phyloP scores from a whole-genome alignment of 2,888 invertebrate species.

The Argyra leucocephala region DNA sequence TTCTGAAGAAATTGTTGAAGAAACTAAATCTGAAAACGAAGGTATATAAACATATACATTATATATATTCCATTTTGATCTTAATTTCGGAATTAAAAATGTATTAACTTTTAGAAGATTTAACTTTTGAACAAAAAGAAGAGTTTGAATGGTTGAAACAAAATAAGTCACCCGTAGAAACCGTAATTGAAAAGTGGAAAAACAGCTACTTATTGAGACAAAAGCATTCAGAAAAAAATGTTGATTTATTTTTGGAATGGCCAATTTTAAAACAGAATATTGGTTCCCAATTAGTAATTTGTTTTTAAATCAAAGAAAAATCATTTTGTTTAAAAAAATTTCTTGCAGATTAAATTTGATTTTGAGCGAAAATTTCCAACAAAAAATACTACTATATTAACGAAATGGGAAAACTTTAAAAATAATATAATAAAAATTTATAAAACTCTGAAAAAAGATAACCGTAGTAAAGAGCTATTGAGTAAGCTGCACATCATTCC shows the following conservation, averaged over 20 bases:
- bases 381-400: not conserved
- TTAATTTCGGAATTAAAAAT: not conserved
- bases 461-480: not conserved
- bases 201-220: not conserved
- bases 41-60: no score
- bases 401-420: not conserved
- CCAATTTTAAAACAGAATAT: not conserved
- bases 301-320: not conserved
- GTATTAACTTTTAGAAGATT: not conserved
- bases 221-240: not conserved
- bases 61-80: no score
- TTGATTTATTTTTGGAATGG: not conserved
- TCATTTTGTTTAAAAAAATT: not conserved
- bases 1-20: not conserved
- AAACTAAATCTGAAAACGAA: not conserved
- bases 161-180: not conserved
- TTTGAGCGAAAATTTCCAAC: not conserved
- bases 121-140: not conserved
- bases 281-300: not conserved
- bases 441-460: not conserved
- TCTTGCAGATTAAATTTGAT: not conserved
- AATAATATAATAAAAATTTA: not conserved
- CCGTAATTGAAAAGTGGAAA: not conserved
- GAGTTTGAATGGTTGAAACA: not conserved
- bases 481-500: not conserved